Percentiles rank a stretch among this genome's conserved stretches.
Evolutionary conservation across 2,888 invertebrate genomes (phyloP).

Genomic region (Hyles lineata): DNA sequence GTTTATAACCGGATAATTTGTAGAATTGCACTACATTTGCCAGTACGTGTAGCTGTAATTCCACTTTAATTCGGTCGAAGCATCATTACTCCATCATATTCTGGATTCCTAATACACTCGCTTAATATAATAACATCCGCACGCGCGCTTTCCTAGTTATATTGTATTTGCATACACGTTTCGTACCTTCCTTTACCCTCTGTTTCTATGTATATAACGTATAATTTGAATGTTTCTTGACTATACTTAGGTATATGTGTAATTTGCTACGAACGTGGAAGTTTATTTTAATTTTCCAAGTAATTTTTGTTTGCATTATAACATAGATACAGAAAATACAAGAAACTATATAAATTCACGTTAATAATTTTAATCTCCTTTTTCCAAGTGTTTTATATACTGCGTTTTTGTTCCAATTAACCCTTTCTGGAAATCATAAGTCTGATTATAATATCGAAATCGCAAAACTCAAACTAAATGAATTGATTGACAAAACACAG

Average conservation of each 20-base stretch:
- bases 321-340: too few species aligned
- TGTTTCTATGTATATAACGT: conserved; percentile 14
- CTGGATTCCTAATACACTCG: conserved; percentile 20
- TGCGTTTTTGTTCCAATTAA: too few species aligned
- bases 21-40: not conserved
- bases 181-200: conserved; percentile 20
- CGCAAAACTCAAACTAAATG: too few species aligned
- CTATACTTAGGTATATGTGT: not conserved
- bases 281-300: not conserved
- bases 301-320: not conserved
- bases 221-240: conserved; percentile 21
- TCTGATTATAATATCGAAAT: too few species aligned
- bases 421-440: too few species aligned
- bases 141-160: conserved; percentile 19
- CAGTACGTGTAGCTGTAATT: not conserved
- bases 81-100: conserved; percentile 20
- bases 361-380: too few species aligned
- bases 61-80: conserved; percentile 9
- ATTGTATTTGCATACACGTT: conserved; percentile 26
- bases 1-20: not conserved
- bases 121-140: conserved; percentile 26
- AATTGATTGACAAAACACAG: too few species aligned
- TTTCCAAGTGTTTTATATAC: too few species aligned
- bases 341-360: too few species aligned
- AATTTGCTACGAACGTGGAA: not conserved